Evolutionary conservation across 1,140 invertebrate genomes (phyloP).

Genomic region (Heliconius nattereri): DNA sequence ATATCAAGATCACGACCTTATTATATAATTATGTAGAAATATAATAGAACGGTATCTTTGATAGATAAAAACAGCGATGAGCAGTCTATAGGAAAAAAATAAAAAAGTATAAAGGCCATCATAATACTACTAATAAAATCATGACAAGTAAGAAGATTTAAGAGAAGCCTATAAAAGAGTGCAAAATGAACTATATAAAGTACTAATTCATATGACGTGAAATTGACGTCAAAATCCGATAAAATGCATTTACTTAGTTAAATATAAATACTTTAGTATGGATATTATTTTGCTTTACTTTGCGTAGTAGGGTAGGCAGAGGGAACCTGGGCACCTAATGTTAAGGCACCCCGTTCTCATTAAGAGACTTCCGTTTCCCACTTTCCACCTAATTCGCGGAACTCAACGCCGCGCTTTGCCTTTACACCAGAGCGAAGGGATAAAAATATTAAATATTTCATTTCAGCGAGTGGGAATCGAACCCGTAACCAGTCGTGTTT

Average conservation of each 20-base stretch:
- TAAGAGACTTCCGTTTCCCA: too few species aligned
- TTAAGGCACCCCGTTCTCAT: too few species aligned
- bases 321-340: too few species aligned
- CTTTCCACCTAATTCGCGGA: too few species aligned
- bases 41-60: background rate
- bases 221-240: background rate
- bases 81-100: background rate
- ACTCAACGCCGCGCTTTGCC: too few species aligned
- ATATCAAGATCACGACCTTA: slow-evolving; percentile 25
- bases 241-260: background rate
- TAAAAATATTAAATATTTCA: too few species aligned
- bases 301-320: too few species aligned
- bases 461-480: too few species aligned
- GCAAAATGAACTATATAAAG: background rate
- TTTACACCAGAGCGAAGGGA: too few species aligned
- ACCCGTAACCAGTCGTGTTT: too few species aligned
- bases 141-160: background rate
- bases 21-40: background rate
- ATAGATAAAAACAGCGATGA: background rate
- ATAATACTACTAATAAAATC: background rate
- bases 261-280: too few species aligned
- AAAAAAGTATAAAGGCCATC: background rate
- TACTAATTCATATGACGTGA: background rate
- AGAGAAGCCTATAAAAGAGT: background rate
- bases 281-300: too few species aligned